phyloP scores from a whole-genome alignment of 2,113 vertebrate genomes.

The Manacus vitellinus region DNA sequence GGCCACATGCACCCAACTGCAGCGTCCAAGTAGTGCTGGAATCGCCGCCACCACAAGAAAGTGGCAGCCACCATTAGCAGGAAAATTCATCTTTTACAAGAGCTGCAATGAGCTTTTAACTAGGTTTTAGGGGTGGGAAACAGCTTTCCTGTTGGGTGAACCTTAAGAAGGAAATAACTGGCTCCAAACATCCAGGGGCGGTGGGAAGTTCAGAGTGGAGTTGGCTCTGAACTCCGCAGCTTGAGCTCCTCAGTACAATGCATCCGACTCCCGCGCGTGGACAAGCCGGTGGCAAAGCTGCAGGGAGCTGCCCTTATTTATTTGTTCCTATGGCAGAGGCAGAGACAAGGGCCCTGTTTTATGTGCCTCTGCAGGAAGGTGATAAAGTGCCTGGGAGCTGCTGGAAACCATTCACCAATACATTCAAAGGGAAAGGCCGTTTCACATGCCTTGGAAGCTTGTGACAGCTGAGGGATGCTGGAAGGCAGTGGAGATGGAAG shows the following conservation, averaged over 20 bases:
- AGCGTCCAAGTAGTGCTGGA: accelerated
- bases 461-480: not conserved
- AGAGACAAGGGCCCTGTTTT: not conserved
- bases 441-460: not conserved
- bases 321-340: conserved; percentile 13
- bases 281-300: not conserved
- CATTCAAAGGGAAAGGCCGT: conserved; percentile 24
- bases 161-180: conserved; percentile 1
- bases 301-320: conserved; percentile 42
- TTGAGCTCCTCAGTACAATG: not conserved
- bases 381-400: conserved; percentile 31
- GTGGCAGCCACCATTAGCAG: not conserved
- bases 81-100: not conserved
- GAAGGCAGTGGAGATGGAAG: not conserved
- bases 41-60: accelerated
- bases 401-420: not conserved
- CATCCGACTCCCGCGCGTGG: not conserved
- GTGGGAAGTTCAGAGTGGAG: not conserved
- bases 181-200: conserved; percentile 29
- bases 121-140: not conserved
- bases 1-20: accelerated
- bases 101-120: not conserved
- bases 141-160: conserved; percentile 1
- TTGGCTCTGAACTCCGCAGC: not conserved
- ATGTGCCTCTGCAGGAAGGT: conserved; percentile 48